Conservation (phyloP, 2,797 vertebrate genomes). For the Lacerta agilis region DNA sequence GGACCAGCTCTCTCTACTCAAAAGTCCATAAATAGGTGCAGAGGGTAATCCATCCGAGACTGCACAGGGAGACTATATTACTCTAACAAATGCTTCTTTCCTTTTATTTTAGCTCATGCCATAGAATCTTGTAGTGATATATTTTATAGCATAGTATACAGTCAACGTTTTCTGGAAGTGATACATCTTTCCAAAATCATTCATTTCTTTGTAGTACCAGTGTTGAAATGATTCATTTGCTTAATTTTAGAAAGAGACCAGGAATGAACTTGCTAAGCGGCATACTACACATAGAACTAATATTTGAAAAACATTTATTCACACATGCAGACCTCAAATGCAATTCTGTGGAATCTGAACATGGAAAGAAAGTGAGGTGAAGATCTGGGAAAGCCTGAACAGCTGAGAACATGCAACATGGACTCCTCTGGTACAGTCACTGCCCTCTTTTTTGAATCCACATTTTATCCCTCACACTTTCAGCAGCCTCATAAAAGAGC, state of each 20-base stretch:
- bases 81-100: background rate
- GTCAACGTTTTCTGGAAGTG: constrained; percentile 12
- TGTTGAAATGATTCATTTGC: constrained; percentile 26
- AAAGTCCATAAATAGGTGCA: constrained; percentile 36
- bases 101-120: background rate
- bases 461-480: background rate
- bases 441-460: background rate
- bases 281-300: constrained; percentile 59
- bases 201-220: constrained; percentile 38
- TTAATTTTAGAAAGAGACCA: constrained; percentile 28
- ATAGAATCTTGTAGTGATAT: constrained; percentile 9
- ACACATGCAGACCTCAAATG: background rate
- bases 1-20: constrained; percentile 60
- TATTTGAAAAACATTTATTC: constrained; percentile 60
- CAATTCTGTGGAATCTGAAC: background rate
- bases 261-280: constrained; percentile 58
- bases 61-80: constrained; percentile 27
- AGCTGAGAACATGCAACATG: background rate
- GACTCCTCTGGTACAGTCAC: background rate
- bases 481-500: background rate
- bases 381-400: background rate
- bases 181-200: background rate
- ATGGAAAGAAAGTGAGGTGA: background rate
- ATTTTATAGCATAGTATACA: constrained; percentile 35
- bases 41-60: background rate